Evolutionary conservation across 2,888 invertebrate genomes (phyloP).

Genomic region (Maniola hyperantus): DNA sequence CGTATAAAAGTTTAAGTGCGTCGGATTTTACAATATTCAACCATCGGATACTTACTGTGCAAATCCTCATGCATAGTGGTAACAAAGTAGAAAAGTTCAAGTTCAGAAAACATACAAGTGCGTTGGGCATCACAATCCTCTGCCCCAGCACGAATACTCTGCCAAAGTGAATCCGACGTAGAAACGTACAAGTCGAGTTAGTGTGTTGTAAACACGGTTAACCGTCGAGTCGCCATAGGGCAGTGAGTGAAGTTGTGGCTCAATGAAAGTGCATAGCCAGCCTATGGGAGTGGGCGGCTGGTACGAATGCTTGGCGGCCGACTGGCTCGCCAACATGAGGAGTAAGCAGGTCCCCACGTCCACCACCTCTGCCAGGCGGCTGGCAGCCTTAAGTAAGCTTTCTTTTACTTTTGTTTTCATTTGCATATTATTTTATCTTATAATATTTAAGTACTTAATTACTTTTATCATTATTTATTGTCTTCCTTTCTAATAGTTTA

Average conservation of each 20-base stretch:
- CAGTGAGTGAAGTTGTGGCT: constrained; percentile 63
- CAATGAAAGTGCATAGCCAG: constrained; percentile 79
- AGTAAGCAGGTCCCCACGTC: constrained; percentile 81
- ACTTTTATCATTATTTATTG: constrained; percentile 24
- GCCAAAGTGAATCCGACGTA: neutral
- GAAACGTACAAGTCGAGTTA: neutral
- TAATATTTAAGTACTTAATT: constrained; percentile 18
- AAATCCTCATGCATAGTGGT: neutral
- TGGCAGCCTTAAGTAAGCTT: constrained; percentile 80
- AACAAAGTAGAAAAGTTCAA: neutral
- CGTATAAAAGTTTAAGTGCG: constrained; percentile 10
- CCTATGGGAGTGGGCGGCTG: constrained; percentile 80
- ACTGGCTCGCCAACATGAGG: constrained; percentile 80
- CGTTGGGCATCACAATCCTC: neutral
- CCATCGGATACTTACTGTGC: neutral
- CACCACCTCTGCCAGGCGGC: constrained; percentile 81
- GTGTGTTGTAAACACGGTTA: neutral
- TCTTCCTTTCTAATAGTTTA: constrained; percentile 3
- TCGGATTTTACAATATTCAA: neutral
- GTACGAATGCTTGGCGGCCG: constrained; percentile 78
- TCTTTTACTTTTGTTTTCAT: constrained; percentile 77
- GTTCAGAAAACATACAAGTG: constrained; percentile 1
- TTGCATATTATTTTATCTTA: constrained; percentile 59
- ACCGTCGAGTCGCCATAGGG: constrained; percentile 16
- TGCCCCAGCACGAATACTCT: neutral